phyloP scores from a whole-genome alignment of 2,888 invertebrate species.

The Lepeophtheirus nordmannii region DNA sequence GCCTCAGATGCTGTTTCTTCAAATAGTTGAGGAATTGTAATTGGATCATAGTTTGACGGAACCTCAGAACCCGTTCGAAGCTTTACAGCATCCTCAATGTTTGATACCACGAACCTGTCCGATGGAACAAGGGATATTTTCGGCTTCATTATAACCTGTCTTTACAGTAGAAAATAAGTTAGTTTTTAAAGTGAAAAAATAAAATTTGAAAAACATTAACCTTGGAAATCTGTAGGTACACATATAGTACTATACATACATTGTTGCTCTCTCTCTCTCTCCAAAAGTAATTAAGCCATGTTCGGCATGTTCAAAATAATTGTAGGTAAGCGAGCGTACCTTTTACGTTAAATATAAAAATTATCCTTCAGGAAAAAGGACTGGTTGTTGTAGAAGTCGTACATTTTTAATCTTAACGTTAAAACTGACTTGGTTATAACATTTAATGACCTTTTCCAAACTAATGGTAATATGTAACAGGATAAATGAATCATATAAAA shows the following conservation, averaged over 20 bases:
- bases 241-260: neutral
- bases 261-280: neutral
- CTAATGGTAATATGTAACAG: no score
- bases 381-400: no score
- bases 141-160: neutral
- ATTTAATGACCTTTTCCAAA: no score
- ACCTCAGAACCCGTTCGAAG: neutral
- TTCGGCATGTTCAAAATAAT: neutral
- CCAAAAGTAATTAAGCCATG: neutral
- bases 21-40: slow-evolving; percentile 48
- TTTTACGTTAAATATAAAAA: no score
- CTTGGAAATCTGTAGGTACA: neutral
- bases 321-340: no score
- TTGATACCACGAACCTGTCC: neutral
- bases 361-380: no score
- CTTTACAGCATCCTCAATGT: neutral
- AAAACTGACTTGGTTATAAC: no score
- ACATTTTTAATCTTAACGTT: no score
- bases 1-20: slow-evolving; percentile 46
- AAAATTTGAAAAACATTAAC: neutral
- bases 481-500: no score
- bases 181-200: neutral
- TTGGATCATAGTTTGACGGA: neutral
- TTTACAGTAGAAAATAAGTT: neutral
- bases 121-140: slow-evolving; percentile 3